A percentile compares a stretch with the other conserved stretches of the same genome.
phyloP scores from a whole-genome alignment of 2,797 vertebrate genomes.

The Botia kubotai region DNA sequence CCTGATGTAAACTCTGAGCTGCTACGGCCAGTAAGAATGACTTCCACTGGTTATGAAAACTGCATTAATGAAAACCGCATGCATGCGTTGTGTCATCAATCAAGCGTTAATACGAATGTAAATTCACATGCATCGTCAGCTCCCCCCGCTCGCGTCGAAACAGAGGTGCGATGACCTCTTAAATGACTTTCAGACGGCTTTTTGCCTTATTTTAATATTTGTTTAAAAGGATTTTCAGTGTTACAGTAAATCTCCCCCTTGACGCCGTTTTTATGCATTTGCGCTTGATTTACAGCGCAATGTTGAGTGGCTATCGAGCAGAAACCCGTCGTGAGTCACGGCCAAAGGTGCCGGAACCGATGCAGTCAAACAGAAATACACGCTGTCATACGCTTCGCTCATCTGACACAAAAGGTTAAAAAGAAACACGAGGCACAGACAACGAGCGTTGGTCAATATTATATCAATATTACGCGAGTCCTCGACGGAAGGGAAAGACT shows the following conservation, averaged over 20 bases:
- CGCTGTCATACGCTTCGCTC: conserved; percentile 61
- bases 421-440: conserved; percentile 64
- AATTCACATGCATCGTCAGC: conserved; percentile 71
- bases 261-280: conserved; percentile 79
- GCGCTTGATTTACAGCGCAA: conserved; percentile 78
- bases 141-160: conserved; percentile 55
- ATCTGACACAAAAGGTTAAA: conserved; percentile 67
- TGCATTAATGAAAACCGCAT: conserved; percentile 48
- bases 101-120: conserved; percentile 74
- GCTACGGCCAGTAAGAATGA: conserved; percentile 15
- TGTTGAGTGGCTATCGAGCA: conserved; percentile 80
- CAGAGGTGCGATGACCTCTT: conserved; percentile 67
- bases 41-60: conserved; percentile 21
- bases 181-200: conserved; percentile 71
- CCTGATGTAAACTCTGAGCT: neutral
- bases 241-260: conserved; percentile 75
- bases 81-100: conserved; percentile 68
- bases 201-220: conserved; percentile 82
- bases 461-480: conserved; percentile 81
- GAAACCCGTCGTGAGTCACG: conserved; percentile 74
- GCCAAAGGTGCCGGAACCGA: conserved; percentile 75
- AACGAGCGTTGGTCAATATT: conserved; percentile 76
- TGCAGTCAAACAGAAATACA: conserved; percentile 67
- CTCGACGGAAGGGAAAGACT: conserved; percentile 78
- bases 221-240: conserved; percentile 77